Evolutionary conservation across 2,113 vertebrate species (phyloP).

Genomic region (Macheiramphus alcinus): DNA sequence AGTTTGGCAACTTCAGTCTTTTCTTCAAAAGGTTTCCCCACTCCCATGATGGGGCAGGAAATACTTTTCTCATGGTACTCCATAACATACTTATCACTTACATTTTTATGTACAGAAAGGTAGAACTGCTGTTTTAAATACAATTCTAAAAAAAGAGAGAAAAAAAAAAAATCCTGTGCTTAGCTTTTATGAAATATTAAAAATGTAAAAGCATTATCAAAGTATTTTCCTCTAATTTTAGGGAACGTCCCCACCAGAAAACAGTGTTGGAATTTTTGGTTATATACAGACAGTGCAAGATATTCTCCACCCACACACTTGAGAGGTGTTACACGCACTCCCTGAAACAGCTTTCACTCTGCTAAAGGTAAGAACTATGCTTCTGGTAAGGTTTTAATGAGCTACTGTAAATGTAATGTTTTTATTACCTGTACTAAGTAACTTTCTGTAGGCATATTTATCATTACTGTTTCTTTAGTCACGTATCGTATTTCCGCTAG

Average conservation of each 20-base stretch:
- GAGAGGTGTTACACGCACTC: conserved; percentile 50
- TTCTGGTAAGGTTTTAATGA: not conserved
- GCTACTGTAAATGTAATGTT: not conserved
- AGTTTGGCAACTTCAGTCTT: not conserved
- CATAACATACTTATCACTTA: accelerated
- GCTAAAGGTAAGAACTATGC: not conserved
- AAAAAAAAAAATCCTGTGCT: not conserved
- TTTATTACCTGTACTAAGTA: not conserved
- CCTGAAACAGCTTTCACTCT: conserved; percentile 51
- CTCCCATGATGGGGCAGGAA: not conserved
- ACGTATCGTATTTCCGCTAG: accelerated
- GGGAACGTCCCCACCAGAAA: not conserved
- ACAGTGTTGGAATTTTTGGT: conserved; percentile 47
- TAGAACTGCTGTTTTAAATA: not conserved
- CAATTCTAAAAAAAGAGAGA: not conserved
- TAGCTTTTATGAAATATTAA: not conserved
- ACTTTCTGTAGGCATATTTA: not conserved
- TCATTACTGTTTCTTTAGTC: not conserved
- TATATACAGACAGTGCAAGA: conserved; percentile 52
- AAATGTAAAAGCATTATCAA: not conserved
- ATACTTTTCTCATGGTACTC: not conserved
- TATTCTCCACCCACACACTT: conserved; percentile 32
- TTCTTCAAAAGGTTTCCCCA: not conserved
- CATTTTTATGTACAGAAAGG: not conserved
- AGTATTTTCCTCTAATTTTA: not conserved